Evolutionary conservation across 2,113 vertebrate genomes (phyloP).

Genomic region (Protobothrops mucrosquamatus): DNA sequence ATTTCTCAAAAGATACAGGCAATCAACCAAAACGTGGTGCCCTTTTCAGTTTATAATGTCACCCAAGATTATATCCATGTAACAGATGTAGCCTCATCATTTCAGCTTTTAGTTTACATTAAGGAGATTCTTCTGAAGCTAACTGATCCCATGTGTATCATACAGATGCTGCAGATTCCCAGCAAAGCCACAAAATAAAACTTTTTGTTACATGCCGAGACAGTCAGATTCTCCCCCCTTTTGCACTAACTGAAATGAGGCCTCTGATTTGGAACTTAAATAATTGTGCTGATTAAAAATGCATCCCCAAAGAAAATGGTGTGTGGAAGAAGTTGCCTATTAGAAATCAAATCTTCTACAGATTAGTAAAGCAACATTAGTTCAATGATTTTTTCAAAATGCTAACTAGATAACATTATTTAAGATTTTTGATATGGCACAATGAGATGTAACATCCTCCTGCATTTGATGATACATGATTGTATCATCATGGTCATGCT

Average conservation of each 20-base stretch:
- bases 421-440: not conserved
- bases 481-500: not conserved
- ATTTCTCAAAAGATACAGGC: constrained; percentile 18
- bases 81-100: constrained; percentile 66
- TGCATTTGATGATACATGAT: not conserved
- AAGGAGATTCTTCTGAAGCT: constrained; percentile 55
- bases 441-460: not conserved
- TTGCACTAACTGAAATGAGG: constrained; percentile 5
- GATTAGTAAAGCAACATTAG: not conserved
- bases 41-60: constrained; percentile 73
- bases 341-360: not conserved
- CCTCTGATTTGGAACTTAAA: not conserved
- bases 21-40: constrained; percentile 64
- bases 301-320: constrained; percentile 24
- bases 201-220: constrained; percentile 31
- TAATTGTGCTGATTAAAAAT: not conserved
- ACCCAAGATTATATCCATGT: constrained; percentile 61
- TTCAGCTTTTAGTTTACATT: constrained; percentile 58
- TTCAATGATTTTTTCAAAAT: not conserved
- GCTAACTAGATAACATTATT: not conserved
- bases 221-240: not conserved
- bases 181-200: constrained; percentile 40
- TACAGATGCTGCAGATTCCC: constrained; percentile 40
- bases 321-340: not conserved
- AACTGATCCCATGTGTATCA: constrained; percentile 56